Percentiles rank a stretch among this genome's conserved stretches.
phyloP scores from a whole-genome alignment of 2,888 invertebrate species.

The Diachrysia chrysitis region DNA sequence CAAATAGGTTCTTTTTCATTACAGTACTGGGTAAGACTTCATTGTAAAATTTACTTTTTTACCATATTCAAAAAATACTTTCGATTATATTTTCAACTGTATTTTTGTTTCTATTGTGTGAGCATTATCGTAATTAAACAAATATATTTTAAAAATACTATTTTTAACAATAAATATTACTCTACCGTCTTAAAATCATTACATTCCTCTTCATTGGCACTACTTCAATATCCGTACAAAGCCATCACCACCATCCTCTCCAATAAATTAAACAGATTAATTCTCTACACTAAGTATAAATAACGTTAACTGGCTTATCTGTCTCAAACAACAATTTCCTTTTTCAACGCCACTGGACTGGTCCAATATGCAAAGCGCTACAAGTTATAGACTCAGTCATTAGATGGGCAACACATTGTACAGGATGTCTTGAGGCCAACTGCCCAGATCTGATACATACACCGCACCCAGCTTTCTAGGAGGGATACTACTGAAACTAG shows the following conservation, averaged over 20 bases:
- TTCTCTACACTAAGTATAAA: constrained; percentile 47
- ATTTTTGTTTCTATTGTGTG: too few species aligned
- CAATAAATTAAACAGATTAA: constrained; percentile 53
- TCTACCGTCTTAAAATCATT: neutral
- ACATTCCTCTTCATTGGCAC: neutral
- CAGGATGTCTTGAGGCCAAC: constrained; percentile 82
- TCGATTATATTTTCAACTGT: too few species aligned
- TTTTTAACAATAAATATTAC: too few species aligned
- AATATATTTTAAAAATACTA: too few species aligned
- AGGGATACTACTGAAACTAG: constrained; percentile 63
- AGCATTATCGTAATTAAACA: too few species aligned
- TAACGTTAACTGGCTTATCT: constrained; percentile 47
- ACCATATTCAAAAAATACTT: too few species aligned
- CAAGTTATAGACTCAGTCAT: constrained; percentile 65
- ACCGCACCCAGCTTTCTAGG: constrained; percentile 80
- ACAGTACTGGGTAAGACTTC: too few species aligned
- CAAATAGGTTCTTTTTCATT: too few species aligned
- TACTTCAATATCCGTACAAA: constrained; percentile 3
- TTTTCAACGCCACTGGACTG: constrained; percentile 53
- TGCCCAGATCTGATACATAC: constrained; percentile 75
- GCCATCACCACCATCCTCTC: constrained; percentile 6
- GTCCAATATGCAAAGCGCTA: constrained; percentile 63
- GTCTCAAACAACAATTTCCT: constrained; percentile 54
- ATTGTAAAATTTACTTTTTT: too few species aligned
- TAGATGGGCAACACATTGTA: constrained; percentile 79